Conservation (phyloP, 2,797 vertebrate species). For the Myotis myotis region DNA sequence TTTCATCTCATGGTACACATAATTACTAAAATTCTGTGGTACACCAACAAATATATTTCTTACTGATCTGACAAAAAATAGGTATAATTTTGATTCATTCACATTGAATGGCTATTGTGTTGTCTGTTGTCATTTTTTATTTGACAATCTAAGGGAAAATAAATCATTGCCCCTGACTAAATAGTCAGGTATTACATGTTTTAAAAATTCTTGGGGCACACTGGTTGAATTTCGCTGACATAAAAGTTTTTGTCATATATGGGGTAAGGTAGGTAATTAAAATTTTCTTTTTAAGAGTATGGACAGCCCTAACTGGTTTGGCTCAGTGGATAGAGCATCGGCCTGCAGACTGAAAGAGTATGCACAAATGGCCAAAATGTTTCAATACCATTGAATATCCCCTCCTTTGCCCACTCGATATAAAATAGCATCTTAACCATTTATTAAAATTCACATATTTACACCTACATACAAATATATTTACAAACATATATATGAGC, state of each 20-base stretch:
- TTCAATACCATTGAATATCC: background rate
- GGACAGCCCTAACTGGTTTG: too few species aligned
- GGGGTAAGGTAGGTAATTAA: background rate
- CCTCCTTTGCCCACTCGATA: background rate
- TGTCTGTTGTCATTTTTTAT: background rate
- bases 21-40: background rate
- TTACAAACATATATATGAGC: background rate
- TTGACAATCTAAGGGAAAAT: background rate
- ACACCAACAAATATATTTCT: background rate
- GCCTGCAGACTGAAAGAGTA: too few species aligned
- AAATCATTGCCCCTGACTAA: background rate
- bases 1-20: background rate
- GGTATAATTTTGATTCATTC: background rate
- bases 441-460: background rate
- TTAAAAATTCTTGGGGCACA: background rate
- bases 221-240: background rate
- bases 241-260: constrained; percentile 2
- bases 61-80: background rate
- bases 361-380: background rate
- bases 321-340: too few species aligned
- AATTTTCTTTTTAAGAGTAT: background rate
- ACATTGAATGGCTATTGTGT: background rate
- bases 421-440: background rate
- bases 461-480: background rate
- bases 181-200: background rate